Percentiles rank a stretch among this genome's conserved stretches.
These are phyloP conservation scores for Drosophila siamana DNA, from an alignment of 2,888 invertebrate species.

Conservation along the genomic window DNA sequence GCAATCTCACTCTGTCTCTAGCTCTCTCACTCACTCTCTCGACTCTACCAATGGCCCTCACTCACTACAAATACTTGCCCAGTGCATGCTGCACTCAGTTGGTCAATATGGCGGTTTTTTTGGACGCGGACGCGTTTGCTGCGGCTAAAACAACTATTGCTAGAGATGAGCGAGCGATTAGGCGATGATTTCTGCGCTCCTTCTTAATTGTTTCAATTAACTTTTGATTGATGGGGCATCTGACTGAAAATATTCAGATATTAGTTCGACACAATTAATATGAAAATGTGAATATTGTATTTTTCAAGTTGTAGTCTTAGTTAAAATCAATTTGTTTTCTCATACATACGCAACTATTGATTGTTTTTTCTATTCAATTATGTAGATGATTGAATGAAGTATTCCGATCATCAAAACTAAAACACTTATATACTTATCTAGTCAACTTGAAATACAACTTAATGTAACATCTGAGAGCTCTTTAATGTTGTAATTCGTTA, in stretches of 20 bases:
- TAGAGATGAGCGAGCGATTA: slow-evolving; percentile 41
- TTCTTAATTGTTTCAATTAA: background rate
- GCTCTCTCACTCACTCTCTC: background rate
- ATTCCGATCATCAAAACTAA: background rate
- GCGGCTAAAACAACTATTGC: slow-evolving; percentile 20
- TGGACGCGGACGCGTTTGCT: slow-evolving; percentile 19
- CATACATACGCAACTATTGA: no score
- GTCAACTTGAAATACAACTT: background rate
- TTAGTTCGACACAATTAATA: no score
- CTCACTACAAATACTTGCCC: slow-evolving; percentile 53
- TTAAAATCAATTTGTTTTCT: no score
- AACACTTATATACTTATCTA: background rate
- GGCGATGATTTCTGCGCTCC: background rate
- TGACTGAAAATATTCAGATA: no score
- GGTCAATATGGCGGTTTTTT: slow-evolving; percentile 71
- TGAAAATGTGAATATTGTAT: no score
- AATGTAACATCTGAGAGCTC: background rate
- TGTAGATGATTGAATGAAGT: background rate
- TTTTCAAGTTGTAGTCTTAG: no score
- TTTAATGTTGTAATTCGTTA: no score
- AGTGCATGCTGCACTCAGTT: slow-evolving; percentile 71
- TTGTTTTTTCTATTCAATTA: background rate
- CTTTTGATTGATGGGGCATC: no score
- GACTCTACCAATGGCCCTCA: slow-evolving; percentile 11
- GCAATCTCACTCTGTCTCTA: background rate